These are phyloP conservation scores for Ormyrus nitidulus DNA, from an alignment of 2,888 invertebrate species.

Conservation along the genomic window DNA sequence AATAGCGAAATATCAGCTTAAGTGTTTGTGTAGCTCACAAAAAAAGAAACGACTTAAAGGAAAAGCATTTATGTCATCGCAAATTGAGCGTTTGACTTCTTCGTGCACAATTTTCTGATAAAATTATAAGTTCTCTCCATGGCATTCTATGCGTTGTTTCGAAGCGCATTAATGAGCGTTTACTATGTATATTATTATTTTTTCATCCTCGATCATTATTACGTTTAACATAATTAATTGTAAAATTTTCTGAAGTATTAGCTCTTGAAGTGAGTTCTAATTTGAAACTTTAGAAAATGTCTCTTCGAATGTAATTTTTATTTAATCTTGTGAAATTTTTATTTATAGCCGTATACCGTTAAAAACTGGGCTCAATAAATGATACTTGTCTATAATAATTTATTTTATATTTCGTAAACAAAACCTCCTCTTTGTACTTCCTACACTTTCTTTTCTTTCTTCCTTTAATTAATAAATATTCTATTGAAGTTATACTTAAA, in stretches of 20 bases:
- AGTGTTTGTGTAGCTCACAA: conserved; percentile 48
- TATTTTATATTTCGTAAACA: conserved; percentile 14
- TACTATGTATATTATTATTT: conserved; percentile 32
- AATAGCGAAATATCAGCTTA: conserved; percentile 49
- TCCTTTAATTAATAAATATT: background rate
- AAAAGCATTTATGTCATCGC: conserved; percentile 59
- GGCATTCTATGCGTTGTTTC: conserved; percentile 46
- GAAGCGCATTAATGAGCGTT: conserved; percentile 37
- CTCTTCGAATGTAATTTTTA: conserved; percentile 67
- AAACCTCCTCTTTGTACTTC: background rate
- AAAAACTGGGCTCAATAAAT: conserved; percentile 71
- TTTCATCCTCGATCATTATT: conserved; percentile 51
- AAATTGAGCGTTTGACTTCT: conserved; percentile 54
- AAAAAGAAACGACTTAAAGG: conserved; percentile 51
- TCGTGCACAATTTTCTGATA: conserved; percentile 55
- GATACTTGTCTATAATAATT: conserved; percentile 63
- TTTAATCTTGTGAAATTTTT: conserved; percentile 69
- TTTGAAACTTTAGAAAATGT: conserved; percentile 66
- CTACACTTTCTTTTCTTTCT: background rate
- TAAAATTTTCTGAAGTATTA: conserved; percentile 71
- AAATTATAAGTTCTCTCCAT: conserved; percentile 52
- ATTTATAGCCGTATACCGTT: conserved; percentile 69
- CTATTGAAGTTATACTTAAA: too few relatives aligned
- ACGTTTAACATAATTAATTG: conserved; percentile 57
- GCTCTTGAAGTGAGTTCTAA: conserved; percentile 55